Percentiles rank a stretch among this genome's conserved stretches.
Evolutionary conservation across 2,888 invertebrate species (phyloP).

Genomic region (Limnephilus marmoratus): DNA sequence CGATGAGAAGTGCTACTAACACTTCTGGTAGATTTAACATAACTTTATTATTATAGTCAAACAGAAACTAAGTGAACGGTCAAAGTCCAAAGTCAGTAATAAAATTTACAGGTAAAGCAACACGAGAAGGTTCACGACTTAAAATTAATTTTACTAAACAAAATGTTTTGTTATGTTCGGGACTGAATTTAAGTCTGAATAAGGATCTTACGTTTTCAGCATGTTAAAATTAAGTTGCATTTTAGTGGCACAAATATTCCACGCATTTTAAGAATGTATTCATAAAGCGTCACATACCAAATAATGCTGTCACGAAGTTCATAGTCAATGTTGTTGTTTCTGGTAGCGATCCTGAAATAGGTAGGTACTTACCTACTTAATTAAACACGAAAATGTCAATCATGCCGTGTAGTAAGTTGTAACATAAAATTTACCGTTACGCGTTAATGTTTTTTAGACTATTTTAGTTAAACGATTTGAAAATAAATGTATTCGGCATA

Average conservation of each 20-base stretch:
- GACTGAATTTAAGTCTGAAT: too few relatives aligned
- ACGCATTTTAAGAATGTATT: slow-evolving; percentile 10
- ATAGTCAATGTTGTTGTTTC: not conserved
- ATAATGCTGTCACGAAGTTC: slow-evolving; percentile 19
- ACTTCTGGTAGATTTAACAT: too few relatives aligned
- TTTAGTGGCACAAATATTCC: slow-evolving; percentile 8
- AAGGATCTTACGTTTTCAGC: not conserved
- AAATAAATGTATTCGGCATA: not conserved
- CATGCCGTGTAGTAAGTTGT: not conserved
- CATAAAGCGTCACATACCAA: not conserved
- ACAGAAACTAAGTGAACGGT: too few relatives aligned
- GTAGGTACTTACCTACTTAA: not conserved
- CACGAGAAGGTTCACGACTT: too few relatives aligned
- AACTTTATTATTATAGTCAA: too few relatives aligned
- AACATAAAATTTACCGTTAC: not conserved
- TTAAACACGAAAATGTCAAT: not conserved
- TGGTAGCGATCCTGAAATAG: not conserved
- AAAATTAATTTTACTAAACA: too few relatives aligned
- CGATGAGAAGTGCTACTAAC: too few relatives aligned
- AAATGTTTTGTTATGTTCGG: too few relatives aligned
- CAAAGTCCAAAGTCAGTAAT: too few relatives aligned
- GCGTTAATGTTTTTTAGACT: not conserved
- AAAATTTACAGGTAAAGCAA: too few relatives aligned
- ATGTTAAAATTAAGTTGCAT: not conserved
- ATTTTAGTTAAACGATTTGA: not conserved